These are phyloP conservation scores for Cataglyphis cursor DNA, from an alignment of 2,888 invertebrate genomes.

Conservation along the genomic window DNA sequence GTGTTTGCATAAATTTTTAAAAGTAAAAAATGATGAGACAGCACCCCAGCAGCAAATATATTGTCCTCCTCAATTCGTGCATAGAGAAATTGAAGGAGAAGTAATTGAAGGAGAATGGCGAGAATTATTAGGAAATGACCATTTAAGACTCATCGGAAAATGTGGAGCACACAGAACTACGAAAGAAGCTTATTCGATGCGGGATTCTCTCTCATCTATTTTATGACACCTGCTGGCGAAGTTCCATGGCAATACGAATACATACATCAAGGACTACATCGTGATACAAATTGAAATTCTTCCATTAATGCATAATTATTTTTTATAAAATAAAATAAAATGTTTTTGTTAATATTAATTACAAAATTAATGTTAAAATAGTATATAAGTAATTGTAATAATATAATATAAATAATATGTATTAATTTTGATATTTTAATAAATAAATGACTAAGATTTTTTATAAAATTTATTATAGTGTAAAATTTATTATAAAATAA, in stretches of 20 bases:
- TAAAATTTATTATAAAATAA: too few species aligned
- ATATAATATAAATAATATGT: too few species aligned
- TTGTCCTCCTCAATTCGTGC: neutral
- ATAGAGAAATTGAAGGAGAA: slow-evolving; percentile 2
- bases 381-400: too few species aligned
- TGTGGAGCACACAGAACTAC: slow-evolving; percentile 2
- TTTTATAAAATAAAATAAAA: too few species aligned
- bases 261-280: slow-evolving; percentile 30
- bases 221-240: slow-evolving; percentile 51
- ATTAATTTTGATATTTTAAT: too few species aligned
- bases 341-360: too few species aligned
- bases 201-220: slow-evolving; percentile 40
- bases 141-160: neutral
- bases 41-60: neutral
- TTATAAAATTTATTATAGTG: too few species aligned
- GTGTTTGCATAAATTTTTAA: slow-evolving; percentile 23
- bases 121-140: neutral
- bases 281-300: neutral
- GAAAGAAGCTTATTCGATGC: slow-evolving; percentile 24
- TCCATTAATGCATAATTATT: too few species aligned
- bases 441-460: too few species aligned
- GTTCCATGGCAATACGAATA: slow-evolving; percentile 54
- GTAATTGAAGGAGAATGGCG: slow-evolving; percentile 5
- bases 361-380: too few species aligned
- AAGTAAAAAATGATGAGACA: neutral